phyloP scores from a whole-genome alignment of 2,797 vertebrate genomes.

The Enteromius argenteus region DNA sequence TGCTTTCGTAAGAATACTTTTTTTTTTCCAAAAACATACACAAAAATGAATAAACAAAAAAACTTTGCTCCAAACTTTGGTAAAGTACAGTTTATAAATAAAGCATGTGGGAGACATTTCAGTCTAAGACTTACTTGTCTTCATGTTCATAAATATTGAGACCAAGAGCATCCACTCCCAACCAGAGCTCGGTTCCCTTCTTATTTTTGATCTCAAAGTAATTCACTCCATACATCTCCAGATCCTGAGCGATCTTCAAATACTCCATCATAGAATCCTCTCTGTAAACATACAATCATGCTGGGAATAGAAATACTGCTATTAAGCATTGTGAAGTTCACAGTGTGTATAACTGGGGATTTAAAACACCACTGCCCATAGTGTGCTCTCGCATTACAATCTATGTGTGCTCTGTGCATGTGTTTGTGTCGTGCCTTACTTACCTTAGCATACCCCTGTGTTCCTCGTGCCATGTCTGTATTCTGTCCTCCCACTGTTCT shows the following conservation, averaged over 20 bases:
- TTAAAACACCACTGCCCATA: slow-evolving; percentile 20
- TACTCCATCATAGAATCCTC: slow-evolving; percentile 88
- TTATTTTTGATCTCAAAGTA: slow-evolving; percentile 99
- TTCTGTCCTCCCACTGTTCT: slow-evolving; percentile 98
- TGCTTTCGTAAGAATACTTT: not conserved
- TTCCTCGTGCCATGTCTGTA: slow-evolving; percentile 97
- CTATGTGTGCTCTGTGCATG: not conserved
- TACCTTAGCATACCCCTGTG: slow-evolving; percentile 95
- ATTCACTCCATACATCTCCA: slow-evolving; percentile 99
- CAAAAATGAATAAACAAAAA: too few relatives aligned
- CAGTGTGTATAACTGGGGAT: not conserved
- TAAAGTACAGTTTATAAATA: not conserved
- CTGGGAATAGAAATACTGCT: not conserved
- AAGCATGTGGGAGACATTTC: not conserved
- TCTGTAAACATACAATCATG: slow-evolving; percentile 71
- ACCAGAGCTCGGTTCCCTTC: slow-evolving; percentile 94
- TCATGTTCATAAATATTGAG: slow-evolving; percentile 98
- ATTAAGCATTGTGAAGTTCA: slow-evolving; percentile 14
- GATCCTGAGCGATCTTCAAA: slow-evolving; percentile 96
- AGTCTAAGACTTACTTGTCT: slow-evolving; percentile 88
- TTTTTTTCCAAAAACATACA: too few relatives aligned
- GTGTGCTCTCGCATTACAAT: not conserved
- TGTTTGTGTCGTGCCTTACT: slow-evolving; percentile 61
- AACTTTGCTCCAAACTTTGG: too few relatives aligned
- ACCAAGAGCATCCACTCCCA: slow-evolving; percentile 89